A percentile compares a stretch with the other conserved stretches of the same genome.
Evolutionary conservation across 2,113 vertebrate species (phyloP).

Genomic region (Xiphophorus couchianus): DNA sequence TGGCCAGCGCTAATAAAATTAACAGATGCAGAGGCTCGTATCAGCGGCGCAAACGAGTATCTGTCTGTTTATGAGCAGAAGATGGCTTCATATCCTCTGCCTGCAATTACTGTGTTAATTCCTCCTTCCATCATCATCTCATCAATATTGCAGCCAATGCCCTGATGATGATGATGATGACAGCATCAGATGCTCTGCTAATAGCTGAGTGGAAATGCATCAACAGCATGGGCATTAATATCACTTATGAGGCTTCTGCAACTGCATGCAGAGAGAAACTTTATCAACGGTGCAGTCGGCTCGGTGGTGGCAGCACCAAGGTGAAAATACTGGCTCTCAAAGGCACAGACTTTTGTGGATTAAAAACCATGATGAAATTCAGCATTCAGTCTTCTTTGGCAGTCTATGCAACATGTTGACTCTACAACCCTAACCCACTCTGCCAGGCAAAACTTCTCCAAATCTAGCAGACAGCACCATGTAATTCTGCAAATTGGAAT

Average conservation of each 20-base stretch:
- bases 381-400: neutral
- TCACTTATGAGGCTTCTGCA: conserved; percentile 6
- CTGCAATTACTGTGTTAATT: conserved; percentile 50
- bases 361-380: neutral
- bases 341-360: neutral
- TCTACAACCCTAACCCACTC: too few species aligned
- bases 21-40: conserved; percentile 36
- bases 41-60: conserved; percentile 21
- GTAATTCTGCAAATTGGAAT: too few species aligned
- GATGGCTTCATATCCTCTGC: conserved; percentile 41
- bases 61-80: conserved; percentile 41
- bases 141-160: conserved; percentile 58
- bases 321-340: neutral
- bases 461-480: too few species aligned
- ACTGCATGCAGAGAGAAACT: neutral
- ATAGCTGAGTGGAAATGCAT: conserved; percentile 14
- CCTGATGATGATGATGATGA: conserved; percentile 26
- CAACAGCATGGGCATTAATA: conserved; percentile 6
- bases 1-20: conserved; percentile 23
- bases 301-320: too few species aligned
- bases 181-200: conserved; percentile 28
- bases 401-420: neutral
- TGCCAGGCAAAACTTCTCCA: neutral
- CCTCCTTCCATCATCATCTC: conserved; percentile 41
- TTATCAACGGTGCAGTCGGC: neutral